Percentiles rank a stretch among this genome's conserved stretches.
These are phyloP conservation scores for Neoniphon sammara DNA, from an alignment of 2,797 vertebrate species.

Conservation along the genomic window DNA sequence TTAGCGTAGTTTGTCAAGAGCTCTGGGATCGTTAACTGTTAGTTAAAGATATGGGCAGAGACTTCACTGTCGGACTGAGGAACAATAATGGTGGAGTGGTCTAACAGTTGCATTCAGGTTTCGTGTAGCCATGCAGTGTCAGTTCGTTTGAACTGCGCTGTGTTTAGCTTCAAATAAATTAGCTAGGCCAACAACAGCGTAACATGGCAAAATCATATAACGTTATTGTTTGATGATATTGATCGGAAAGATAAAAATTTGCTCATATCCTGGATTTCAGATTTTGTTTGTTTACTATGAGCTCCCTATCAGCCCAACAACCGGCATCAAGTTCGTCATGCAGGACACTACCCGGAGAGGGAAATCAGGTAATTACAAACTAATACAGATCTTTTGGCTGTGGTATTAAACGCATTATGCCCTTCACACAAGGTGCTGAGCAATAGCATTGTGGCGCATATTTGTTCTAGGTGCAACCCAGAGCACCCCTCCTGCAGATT, in stretches of 20 bases:
- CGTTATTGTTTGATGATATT: background rate
- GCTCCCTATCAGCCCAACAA: slow-evolving; percentile 83
- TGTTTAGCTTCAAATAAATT: background rate
- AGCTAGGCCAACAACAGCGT: background rate
- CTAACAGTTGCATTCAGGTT: background rate
- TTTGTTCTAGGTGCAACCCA: slow-evolving; percentile 88
- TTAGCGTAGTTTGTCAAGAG: background rate
- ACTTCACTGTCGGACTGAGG: background rate
- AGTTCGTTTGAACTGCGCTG: background rate
- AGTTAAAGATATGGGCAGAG: background rate
- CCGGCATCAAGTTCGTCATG: slow-evolving; percentile 83
- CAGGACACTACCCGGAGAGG: slow-evolving; percentile 85
- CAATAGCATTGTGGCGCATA: background rate
- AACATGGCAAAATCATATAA: background rate
- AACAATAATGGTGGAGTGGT: slow-evolving; percentile 18
- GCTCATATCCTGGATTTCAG: slow-evolving; percentile 46
- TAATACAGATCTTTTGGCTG: background rate
- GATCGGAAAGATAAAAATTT: background rate
- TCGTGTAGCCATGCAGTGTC: background rate
- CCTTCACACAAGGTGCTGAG: background rate
- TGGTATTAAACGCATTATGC: background rate
- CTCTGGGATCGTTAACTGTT: background rate
- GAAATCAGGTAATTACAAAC: slow-evolving; percentile 84
- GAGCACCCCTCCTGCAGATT: slow-evolving; percentile 90
- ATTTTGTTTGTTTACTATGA: slow-evolving; percentile 86